Evolutionary conservation across 2,113 vertebrate species (phyloP).

Genomic region (Menidia beryllina): DNA sequence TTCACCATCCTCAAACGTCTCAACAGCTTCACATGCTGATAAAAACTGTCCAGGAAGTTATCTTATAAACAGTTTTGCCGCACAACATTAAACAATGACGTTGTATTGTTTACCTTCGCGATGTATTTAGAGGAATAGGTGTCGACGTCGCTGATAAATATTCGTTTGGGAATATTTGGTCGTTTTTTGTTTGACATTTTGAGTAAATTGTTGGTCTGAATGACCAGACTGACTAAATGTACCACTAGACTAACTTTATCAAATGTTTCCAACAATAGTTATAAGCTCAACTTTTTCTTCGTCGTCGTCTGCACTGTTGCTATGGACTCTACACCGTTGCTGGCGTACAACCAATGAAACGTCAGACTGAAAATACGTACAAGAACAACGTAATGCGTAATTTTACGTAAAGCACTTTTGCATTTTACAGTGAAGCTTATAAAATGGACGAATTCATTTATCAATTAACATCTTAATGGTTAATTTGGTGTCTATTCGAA

Average conservation of each 20-base stretch:
- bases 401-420: not conserved
- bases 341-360: slow-evolving; percentile 31
- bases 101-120: slow-evolving; percentile 83
- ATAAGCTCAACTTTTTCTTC: not conserved
- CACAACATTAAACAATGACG: not conserved
- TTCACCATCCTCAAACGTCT: slow-evolving; percentile 69
- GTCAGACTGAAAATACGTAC: not conserved
- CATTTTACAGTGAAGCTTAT: too few relatives aligned
- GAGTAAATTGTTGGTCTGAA: not conserved
- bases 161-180: slow-evolving; percentile 56
- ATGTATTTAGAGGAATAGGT: slow-evolving; percentile 84
- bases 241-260: not conserved
- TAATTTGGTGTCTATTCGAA: too few relatives aligned
- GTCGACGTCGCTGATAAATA: slow-evolving; percentile 91
- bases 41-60: slow-evolving; percentile 82
- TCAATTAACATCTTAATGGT: too few relatives aligned
- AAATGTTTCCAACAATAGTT: not conserved
- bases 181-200: slow-evolving; percentile 58
- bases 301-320: slow-evolving; percentile 28
- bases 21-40: slow-evolving; percentile 76
- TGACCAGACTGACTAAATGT: not conserved
- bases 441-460: too few relatives aligned
- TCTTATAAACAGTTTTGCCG: not conserved
- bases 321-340: slow-evolving; percentile 60
- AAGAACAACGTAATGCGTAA: not conserved